phyloP scores from a whole-genome alignment of 1,140 invertebrate genomes.

The Hycleus phaleratus region DNA sequence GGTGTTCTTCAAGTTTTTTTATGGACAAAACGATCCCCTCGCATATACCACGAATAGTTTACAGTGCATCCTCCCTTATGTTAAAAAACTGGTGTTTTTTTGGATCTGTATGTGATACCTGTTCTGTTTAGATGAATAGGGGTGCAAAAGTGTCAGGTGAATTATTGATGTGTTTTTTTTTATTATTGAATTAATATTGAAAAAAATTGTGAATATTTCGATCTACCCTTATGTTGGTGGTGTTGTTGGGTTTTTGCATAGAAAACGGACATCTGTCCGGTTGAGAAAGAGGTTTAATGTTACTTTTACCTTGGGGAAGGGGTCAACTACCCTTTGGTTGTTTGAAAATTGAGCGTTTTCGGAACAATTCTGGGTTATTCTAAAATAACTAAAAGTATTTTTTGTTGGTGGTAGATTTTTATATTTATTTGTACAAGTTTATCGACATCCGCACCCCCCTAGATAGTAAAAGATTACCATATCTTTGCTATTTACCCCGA shows the following conservation, averaged over 20 bases:
- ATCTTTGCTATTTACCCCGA: constrained; percentile 35
- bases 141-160: constrained; percentile 9
- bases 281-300: constrained; percentile 5
- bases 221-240: too few species aligned
- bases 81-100: constrained; percentile 15
- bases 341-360: too few species aligned
- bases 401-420: background rate
- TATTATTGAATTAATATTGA: too few species aligned
- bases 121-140: constrained; percentile 14
- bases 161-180: constrained; percentile 1
- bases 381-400: too few species aligned
- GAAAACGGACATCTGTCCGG: constrained; percentile 6
- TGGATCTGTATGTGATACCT: constrained; percentile 5
- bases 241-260: constrained; percentile 10
- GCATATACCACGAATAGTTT: constrained; percentile 2
- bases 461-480: constrained; percentile 19
- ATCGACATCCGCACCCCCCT: constrained; percentile 33
- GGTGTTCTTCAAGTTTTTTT: constrained; percentile 20
- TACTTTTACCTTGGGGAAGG: constrained; percentile 19
- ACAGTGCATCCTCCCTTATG: background rate
- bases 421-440: constrained; percentile 32
- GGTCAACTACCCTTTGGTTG: constrained; percentile 16
- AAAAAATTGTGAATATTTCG: too few species aligned
- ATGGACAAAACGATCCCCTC: constrained; percentile 8
- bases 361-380: too few species aligned